phyloP scores from a whole-genome alignment of 1,140 invertebrate genomes.

The Goniozus legneri region DNA sequence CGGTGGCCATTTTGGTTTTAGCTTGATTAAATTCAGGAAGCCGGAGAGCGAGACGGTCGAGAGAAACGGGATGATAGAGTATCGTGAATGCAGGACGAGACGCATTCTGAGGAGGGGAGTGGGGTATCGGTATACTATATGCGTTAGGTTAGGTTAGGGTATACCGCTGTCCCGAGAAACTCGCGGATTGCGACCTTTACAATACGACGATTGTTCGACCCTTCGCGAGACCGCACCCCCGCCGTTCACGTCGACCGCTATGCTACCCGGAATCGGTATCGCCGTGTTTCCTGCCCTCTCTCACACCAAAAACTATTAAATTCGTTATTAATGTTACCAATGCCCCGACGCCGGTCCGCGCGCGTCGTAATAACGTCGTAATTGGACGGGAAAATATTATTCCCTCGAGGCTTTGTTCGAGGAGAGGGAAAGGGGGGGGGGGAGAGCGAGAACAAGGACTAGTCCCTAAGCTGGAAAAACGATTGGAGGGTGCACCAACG shows the following conservation, averaged over 20 bases:
- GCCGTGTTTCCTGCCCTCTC: slow-evolving; percentile 14
- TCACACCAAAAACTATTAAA: slow-evolving; percentile 43
- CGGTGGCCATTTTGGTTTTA: background rate
- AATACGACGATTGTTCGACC: slow-evolving; percentile 47
- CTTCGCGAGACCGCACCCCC: slow-evolving; percentile 31
- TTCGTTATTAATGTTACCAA: slow-evolving; percentile 42
- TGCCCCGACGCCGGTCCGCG: slow-evolving; percentile 2
- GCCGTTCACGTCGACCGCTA: background rate
- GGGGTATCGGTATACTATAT: background rate
- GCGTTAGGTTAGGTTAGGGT: slow-evolving; percentile 21
- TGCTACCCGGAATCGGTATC: background rate
- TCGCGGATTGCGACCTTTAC: slow-evolving; percentile 36
- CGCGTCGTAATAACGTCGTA: slow-evolving; percentile 32
- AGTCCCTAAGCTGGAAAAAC: too few relatives aligned
- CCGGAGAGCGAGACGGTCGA: background rate
- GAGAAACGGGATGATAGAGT: background rate
- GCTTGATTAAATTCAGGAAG: background rate
- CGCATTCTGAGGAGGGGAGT: background rate
- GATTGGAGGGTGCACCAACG: too few relatives aligned
- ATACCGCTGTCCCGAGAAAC: slow-evolving; percentile 39
- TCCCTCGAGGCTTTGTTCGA: slow-evolving; percentile 21
- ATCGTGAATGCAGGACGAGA: background rate
- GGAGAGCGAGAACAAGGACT: too few relatives aligned
- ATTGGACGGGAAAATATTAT: slow-evolving; percentile 36
- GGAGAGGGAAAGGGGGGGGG: too few relatives aligned